Base-by-base conservation (phyloP, 2,888 invertebrate species). In the Pristionchus maxplancki region DNA sequence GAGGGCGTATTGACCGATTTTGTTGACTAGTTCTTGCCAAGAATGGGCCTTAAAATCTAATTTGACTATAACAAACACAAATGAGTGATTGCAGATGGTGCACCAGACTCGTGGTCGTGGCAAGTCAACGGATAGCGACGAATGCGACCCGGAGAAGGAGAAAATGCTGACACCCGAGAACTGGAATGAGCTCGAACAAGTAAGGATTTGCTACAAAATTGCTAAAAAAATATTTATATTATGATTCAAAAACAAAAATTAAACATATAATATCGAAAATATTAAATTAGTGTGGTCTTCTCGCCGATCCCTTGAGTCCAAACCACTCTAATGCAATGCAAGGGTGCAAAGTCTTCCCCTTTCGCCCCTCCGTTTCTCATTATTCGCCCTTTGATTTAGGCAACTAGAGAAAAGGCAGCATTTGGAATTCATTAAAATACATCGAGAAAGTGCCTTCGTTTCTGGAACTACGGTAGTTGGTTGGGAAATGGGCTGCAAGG, bases 371-470 rank as follows among this genome's bases (percentile, higher is more conserved):
- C 37, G 15, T 71, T 71, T 34, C 71, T 71, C 71, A 44, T 44
- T 48, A 48, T 40, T 40, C 37, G 9, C 31, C 37, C 78, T 2
- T 24, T n/a, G 78, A 78, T 78, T 78, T 78, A 28, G 78, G 40
- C 78, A 78, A 78, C 78, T 78, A 78, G 78, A 40, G 44, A 24
- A 9, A n/a, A 28, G 71, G n/a, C 71, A 37, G 78, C 40, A 15
- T 28, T 44, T 40, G 24, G 44, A 78, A 78, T 78, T 78, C 44
- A 78, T 78, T 78, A 78, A 20, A 78, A n/a, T 71, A 17, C 78
- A 13, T 78, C n/a, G n/a, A 20, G 71, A 48, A 78, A 78, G 78
- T 78, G 78, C n/a, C 78, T 44, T 78, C 28, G 78, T 78, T 78
- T 40, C n/a, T n/a, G 71, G 37, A 71, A 34, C 34, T 71, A 71